Evolutionary conservation across 30 jellyfish, hydroid and myxozoan species (phyloP).

Genomic region (Rhopilema esculentum): DNA sequence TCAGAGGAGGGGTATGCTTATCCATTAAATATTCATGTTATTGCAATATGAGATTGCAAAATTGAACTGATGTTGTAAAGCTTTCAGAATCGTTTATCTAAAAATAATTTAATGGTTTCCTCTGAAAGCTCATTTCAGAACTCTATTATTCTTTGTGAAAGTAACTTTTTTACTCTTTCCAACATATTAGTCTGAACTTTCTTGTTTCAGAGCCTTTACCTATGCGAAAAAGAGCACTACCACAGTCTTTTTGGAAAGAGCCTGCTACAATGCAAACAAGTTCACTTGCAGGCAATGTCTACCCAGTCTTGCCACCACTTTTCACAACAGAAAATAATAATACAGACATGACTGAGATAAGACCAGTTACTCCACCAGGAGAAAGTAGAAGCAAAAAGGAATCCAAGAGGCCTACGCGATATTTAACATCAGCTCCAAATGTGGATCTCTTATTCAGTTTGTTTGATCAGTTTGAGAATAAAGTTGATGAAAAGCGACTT

Average conservation of each 20-base stretch:
- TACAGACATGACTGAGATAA: conserved; percentile 55
- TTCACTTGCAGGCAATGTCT: conserved; percentile 76
- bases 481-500: conserved; percentile 68
- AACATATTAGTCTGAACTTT: too few relatives aligned
- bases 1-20: too few relatives aligned
- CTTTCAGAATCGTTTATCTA: too few relatives aligned
- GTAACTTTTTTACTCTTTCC: too few relatives aligned
- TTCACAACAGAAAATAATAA: conserved; percentile 73
- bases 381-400: conserved; percentile 32
- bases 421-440: conserved; percentile 66
- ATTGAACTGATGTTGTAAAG: too few relatives aligned
- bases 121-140: too few relatives aligned
- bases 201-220: conserved; percentile 80
- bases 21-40: too few relatives aligned
- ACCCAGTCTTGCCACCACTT: conserved; percentile 86
- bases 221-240: conserved; percentile 86
- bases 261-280: conserved; percentile 79
- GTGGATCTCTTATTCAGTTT: conserved; percentile 81
- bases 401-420: conserved; percentile 25
- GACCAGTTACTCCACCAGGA: conserved; percentile 96
- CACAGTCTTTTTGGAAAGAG: conserved; percentile 87
- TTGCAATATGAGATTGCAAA: too few relatives aligned
- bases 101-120: too few relatives aligned
- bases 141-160: too few relatives aligned
- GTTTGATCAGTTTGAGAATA: conserved; percentile 76